Evolutionary conservation across 1,140 invertebrate genomes (phyloP).

Genomic region (Caenorhabditis latens): DNA sequence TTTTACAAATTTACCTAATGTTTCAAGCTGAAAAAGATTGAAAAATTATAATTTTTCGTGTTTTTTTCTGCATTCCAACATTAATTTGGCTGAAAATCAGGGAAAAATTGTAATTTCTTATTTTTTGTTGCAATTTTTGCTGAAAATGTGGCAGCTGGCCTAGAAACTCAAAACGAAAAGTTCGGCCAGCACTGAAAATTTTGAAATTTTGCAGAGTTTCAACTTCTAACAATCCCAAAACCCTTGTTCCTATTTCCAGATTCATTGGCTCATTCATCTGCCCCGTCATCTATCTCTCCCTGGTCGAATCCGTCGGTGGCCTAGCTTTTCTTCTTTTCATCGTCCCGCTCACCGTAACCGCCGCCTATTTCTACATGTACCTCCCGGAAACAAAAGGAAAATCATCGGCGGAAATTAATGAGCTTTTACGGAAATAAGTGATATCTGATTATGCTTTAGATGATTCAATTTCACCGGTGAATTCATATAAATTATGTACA

Average conservation of each 20-base stretch:
- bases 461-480: neutral
- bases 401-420: conserved; percentile 55
- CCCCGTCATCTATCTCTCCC: conserved; percentile 61
- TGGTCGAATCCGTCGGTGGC: conserved; percentile 53
- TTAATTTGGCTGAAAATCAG: too few species aligned
- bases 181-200: too few species aligned
- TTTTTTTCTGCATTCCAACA: too few species aligned
- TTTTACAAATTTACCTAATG: too few species aligned
- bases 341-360: conserved; percentile 55
- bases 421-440: neutral
- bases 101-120: too few species aligned
- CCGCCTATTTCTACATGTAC: conserved; percentile 57
- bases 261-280: conserved; percentile 65
- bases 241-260: conserved; percentile 35
- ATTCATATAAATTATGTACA: conserved; percentile 1
- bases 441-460: neutral
- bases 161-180: too few species aligned
- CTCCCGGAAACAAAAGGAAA: conserved; percentile 59
- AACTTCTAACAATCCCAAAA: neutral
- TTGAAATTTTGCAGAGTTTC: neutral
- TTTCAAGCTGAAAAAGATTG: too few species aligned
- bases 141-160: too few species aligned
- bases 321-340: conserved; percentile 66
- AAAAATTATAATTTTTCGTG: too few species aligned
- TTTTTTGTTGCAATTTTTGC: too few species aligned